Base-by-base conservation (phyloP, 2,113 vertebrate species). In the Raja brachyura region DNA sequence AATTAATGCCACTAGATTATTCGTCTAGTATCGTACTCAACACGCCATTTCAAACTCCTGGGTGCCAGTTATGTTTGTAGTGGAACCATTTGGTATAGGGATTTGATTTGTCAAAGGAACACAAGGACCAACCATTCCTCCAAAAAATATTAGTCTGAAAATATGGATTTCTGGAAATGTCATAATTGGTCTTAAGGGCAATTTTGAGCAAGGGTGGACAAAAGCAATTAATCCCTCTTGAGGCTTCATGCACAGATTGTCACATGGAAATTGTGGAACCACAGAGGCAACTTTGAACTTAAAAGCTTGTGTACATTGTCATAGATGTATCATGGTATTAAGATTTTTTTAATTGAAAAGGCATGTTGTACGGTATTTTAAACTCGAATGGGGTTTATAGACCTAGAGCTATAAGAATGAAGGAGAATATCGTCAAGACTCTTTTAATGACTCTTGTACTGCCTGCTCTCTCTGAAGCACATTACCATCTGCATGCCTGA, bases 401-500 rank as follows among this genome's bases (percentile, higher is more conserved):
- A 73, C 9, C 18, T 74, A 68, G 54, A 48, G 68, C 18, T 92
- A 68, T 9, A 73, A 20, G 11, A 73, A 73, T 39, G 33, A 11
- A 73, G 90, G 33, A 73, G 54, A 74, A 73, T 92, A 48, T 39
- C 31, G 48, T 92, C 22, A 48, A 92, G 39, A 54, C 31, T 54
- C 33, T 92, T 70, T 70, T 73, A 74, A 74, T 92, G 22, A 73
- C 39, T 92, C 90, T 73, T 39, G 66, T 73, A 54, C 73, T 92
- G 68, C 66, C 18, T 73, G 90, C 90, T 73, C 83, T 61, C 59
- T 88, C 31, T 63, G 83, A 92, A 74, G 68, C 90, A 73, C 20
- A 70, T 92, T 92, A 73, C 73, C 68, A 92, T 92, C 90, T 92
- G 90, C 90, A 92, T 39, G 90, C 22, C 31, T 73, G 90, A 54